phyloP scores from a whole-genome alignment of 1,140 invertebrate species.

The Heliconius hermathena region DNA sequence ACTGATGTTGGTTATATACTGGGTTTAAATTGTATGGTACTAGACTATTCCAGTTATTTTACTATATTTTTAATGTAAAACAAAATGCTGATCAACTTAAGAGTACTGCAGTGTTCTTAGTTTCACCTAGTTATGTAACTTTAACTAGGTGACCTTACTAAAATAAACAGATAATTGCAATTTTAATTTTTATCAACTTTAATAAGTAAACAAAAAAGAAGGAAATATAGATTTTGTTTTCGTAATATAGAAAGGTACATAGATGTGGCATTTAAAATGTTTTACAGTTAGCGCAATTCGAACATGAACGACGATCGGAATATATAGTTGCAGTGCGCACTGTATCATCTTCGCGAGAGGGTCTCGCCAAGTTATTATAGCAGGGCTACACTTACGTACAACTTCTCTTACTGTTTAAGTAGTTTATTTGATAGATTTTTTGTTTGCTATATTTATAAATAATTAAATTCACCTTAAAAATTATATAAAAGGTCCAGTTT shows the following conservation, averaged over 20 bases:
- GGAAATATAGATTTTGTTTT: too few species aligned
- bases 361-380: conserved; percentile 57
- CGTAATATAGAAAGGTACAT: neutral
- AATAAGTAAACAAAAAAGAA: too few species aligned
- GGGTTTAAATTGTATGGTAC: neutral
- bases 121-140: too few species aligned
- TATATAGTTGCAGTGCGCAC: conserved; percentile 55
- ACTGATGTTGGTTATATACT: neutral
- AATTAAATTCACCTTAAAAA: neutral
- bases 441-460: neutral
- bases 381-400: conserved; percentile 46
- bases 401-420: neutral
- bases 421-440: neutral
- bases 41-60: neutral
- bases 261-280: conserved; percentile 21
- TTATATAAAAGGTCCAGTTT: too few species aligned
- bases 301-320: conserved; percentile 45
- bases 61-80: too few species aligned
- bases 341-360: conserved; percentile 61
- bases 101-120: too few species aligned
- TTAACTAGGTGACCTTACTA: too few species aligned
- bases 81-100: too few species aligned
- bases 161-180: too few species aligned
- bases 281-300: conserved; percentile 40
- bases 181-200: too few species aligned